Evolutionary conservation across 2,113 vertebrate species (phyloP).

Genomic region (Cebus imitator): DNA sequence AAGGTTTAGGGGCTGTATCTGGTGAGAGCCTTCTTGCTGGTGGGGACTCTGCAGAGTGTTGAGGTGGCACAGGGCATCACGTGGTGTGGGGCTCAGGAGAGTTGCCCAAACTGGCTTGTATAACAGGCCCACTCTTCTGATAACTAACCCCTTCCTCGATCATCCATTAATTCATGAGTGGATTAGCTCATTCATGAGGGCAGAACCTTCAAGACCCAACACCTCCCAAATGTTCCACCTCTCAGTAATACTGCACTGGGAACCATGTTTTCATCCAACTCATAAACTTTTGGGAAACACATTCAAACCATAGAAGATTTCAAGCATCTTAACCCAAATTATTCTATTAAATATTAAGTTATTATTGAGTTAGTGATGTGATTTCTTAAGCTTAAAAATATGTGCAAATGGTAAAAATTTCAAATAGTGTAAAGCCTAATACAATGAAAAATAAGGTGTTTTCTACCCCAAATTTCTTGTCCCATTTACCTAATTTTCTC

Average conservation of each 20-base stretch:
- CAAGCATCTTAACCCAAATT: background rate
- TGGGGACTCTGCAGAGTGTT: background rate
- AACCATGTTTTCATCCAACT: background rate
- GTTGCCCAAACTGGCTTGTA: background rate
- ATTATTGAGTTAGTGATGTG: background rate
- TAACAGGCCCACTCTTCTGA: background rate
- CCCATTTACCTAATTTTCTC: background rate
- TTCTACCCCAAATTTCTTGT: background rate
- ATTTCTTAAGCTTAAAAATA: conserved; percentile 37
- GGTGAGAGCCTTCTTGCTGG: background rate
- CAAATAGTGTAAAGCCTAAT: background rate
- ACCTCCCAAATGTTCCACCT: background rate
- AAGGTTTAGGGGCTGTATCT: background rate
- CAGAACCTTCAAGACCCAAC: background rate
- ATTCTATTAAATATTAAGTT: background rate
- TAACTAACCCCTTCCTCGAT: background rate
- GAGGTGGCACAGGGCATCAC: background rate
- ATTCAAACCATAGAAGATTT: background rate
- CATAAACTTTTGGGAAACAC: background rate
- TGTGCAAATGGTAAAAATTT: background rate
- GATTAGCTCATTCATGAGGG: background rate
- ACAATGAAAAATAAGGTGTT: background rate
- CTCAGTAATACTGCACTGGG: background rate
- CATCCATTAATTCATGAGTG: background rate
- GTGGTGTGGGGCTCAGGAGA: background rate